Conservation (phyloP, 2,888 invertebrate species). For the Tridacna crocea region DNA sequence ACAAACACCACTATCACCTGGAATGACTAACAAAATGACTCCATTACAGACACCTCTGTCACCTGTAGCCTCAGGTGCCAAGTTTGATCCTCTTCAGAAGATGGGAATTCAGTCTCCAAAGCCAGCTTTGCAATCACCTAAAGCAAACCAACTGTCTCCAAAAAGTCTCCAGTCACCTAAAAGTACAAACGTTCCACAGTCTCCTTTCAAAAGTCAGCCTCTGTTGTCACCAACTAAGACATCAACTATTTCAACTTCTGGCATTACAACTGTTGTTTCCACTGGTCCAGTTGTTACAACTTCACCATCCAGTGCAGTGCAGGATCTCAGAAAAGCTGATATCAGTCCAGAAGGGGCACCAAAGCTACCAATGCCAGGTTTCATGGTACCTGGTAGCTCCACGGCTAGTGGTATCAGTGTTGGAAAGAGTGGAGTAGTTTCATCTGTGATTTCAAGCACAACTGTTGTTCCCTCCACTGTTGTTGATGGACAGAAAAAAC, state of each 20-base stretch:
- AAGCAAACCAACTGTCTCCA: constrained; percentile 20
- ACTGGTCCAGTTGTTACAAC: constrained; percentile 31
- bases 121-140: constrained; percentile 23
- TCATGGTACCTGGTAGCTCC: constrained; percentile 51
- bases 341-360: constrained; percentile 26
- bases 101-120: constrained; percentile 14
- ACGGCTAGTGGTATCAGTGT: constrained; percentile 42
- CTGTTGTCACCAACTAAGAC: constrained; percentile 35
- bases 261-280: constrained; percentile 41
- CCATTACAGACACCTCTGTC: constrained; percentile 14
- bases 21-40: constrained; percentile 4
- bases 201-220: constrained; percentile 14
- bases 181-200: neutral
- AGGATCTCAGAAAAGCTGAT: constrained; percentile 30
- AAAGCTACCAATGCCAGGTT: constrained; percentile 48
- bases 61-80: neutral
- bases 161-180: constrained; percentile 1
- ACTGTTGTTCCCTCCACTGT: constrained; percentile 31
- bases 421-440: constrained; percentile 38
- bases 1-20: constrained; percentile 18
- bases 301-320: constrained; percentile 39
- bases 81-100: constrained; percentile 33
- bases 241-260: constrained; percentile 22
- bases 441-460: constrained; percentile 39
- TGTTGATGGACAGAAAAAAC: constrained; percentile 27